A percentile compares a stretch with the other conserved stretches of the same genome.
Conservation (phyloP, 2,797 vertebrate genomes). For the Anolis apletophallus region DNA sequence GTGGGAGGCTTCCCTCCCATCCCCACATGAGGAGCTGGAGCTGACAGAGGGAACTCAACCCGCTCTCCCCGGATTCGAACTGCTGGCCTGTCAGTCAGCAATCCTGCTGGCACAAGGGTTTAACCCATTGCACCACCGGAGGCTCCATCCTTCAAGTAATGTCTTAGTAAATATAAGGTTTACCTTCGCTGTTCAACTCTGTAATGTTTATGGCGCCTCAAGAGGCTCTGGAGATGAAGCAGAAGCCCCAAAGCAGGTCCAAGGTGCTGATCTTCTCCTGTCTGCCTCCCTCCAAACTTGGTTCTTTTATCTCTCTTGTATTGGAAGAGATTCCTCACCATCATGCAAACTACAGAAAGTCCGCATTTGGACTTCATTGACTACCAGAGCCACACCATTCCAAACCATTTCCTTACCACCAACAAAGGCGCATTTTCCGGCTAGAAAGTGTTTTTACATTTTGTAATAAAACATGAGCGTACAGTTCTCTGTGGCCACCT, state of each 20-base stretch:
- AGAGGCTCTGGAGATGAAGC: not conserved
- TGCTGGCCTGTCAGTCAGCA: too few relatives aligned
- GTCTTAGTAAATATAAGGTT: not conserved
- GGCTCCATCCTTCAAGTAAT: not conserved
- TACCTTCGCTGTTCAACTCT: not conserved
- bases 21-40: too few relatives aligned
- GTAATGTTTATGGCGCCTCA: not conserved
- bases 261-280: not conserved
- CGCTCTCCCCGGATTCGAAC: too few relatives aligned
- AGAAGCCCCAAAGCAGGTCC: not conserved
- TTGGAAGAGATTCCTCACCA: too few relatives aligned
- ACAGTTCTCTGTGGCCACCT: not conserved
- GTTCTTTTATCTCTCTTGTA: too few relatives aligned
- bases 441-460: constrained; percentile 69
- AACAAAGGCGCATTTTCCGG: not conserved
- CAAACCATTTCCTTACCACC: not conserved
- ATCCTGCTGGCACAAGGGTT: too few relatives aligned
- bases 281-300: not conserved
- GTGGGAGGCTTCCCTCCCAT: too few relatives aligned
- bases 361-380: not conserved
- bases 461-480: constrained; percentile 40
- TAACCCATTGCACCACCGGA: too few relatives aligned
- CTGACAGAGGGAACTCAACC: too few relatives aligned
- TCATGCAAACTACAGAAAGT: not conserved
- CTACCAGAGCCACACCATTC: too few relatives aligned